Percentiles rank a stretch among this genome's conserved stretches.
phyloP scores from a whole-genome alignment of 35 echinoderm and acorn worm species.

The Apostichopus parvimensis region DNA sequence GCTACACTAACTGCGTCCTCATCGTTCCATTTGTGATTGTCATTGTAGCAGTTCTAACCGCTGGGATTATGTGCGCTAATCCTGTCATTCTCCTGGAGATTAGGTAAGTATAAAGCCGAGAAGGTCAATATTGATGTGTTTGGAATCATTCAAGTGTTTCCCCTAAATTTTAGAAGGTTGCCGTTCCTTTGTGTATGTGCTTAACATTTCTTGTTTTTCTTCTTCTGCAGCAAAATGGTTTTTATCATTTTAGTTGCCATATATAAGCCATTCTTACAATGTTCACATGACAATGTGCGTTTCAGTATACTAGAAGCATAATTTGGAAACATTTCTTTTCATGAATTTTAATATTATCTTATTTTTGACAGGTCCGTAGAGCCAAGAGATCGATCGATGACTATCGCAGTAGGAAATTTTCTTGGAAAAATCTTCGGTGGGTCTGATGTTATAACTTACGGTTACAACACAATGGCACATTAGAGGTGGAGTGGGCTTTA shows the following conservation, averaged over 20 bases:
- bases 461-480: too few species aligned
- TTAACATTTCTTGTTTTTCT: too few species aligned
- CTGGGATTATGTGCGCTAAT: slow-evolving; percentile 54
- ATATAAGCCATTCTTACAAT: too few species aligned
- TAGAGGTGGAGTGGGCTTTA: too few species aligned
- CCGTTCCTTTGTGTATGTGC: too few species aligned
- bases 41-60: not conserved
- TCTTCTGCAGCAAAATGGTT: too few species aligned
- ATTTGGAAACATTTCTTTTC: not conserved
- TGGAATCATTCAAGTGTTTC: too few species aligned
- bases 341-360: not conserved
- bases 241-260: too few species aligned
- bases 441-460: not conserved
- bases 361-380: slow-evolving; percentile 33
- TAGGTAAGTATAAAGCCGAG: slow-evolving; percentile 5
- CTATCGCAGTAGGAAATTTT: slow-evolving; percentile 52
- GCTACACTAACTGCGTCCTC: not conserved
- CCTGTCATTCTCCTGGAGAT: slow-evolving; percentile 51
- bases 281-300: too few species aligned
- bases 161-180: too few species aligned
- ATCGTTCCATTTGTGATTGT: slow-evolving; percentile 23
- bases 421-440: slow-evolving; percentile 54
- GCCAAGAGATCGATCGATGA: slow-evolving; percentile 45
- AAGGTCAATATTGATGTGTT: too few species aligned
- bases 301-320: not conserved